Percentiles rank a stretch among this genome's conserved stretches.
phyloP scores from a whole-genome alignment of 2,888 invertebrate genomes.

The Tenthredo amoena region DNA sequence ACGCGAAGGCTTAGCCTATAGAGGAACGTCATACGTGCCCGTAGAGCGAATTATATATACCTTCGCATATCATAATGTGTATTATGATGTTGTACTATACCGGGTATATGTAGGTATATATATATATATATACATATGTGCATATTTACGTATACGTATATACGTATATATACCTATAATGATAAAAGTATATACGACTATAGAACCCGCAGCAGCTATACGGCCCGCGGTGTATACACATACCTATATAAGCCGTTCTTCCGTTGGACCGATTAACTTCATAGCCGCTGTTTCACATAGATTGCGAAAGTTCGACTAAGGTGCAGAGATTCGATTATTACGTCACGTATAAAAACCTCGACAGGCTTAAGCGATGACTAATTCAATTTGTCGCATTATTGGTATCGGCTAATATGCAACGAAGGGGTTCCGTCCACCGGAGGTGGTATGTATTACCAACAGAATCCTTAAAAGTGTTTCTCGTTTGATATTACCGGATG shows the following conservation, averaged over 20 bases:
- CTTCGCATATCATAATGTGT: slow-evolving; percentile 13
- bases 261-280: background rate
- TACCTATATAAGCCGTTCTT: background rate
- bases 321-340: slow-evolving; percentile 16
- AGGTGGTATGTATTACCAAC: slow-evolving; percentile 74
- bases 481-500: slow-evolving; percentile 77
- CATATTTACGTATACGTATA: too few relatives aligned
- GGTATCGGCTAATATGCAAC: slow-evolving; percentile 78
- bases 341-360: slow-evolving; percentile 21
- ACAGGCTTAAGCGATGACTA: slow-evolving; percentile 69
- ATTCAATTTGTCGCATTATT: slow-evolving; percentile 78
- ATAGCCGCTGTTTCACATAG: background rate
- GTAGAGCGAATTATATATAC: slow-evolving; percentile 1
- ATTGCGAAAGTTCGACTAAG: background rate
- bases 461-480: slow-evolving; percentile 76
- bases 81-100: background rate
- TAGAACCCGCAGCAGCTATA: background rate
- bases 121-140: too few relatives aligned
- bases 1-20: background rate
- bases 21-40: background rate
- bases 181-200: too few relatives aligned
- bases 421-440: slow-evolving; percentile 72
- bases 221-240: background rate
- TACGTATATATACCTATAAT: too few relatives aligned
- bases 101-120: background rate